Evolutionary conservation across 2,888 invertebrate species (phyloP).

Genomic region (Noctua fimbriata): DNA sequence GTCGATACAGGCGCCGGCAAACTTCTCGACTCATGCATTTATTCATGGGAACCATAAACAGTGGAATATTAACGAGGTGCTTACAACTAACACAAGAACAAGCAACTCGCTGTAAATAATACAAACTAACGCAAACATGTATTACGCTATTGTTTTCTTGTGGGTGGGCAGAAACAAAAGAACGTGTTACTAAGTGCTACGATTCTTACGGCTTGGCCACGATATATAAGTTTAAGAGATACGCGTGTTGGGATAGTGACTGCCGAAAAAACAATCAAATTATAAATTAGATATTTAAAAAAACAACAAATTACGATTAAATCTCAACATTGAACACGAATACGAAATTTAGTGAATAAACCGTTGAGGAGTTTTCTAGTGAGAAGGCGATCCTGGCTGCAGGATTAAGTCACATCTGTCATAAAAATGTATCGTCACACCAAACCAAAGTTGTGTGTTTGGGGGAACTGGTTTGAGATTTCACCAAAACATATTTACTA

Average conservation of each 20-base stretch:
- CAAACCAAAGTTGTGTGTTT: no score
- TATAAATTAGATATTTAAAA: no score
- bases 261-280: not conserved
- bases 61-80: conserved; percentile 54
- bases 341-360: no score
- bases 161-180: not conserved
- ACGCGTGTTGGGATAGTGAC: not conserved
- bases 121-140: conserved; percentile 1
- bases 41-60: conserved; percentile 57
- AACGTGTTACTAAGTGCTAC: not conserved
- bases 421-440: no score
- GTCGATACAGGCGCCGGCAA: conserved; percentile 46
- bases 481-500: not conserved
- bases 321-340: no score
- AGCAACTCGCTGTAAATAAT: conserved; percentile 35
- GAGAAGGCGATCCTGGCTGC: no score
- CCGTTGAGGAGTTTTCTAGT: no score
- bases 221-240: no score
- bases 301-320: no score
- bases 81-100: conserved; percentile 48
- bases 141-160: conserved; percentile 13
- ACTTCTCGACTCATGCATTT: conserved; percentile 52
- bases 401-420: no score
- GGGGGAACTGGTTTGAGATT: not conserved
- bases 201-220: not conserved